Base-by-base conservation (phyloP, 2,113 vertebrate genomes). In the Oncorhynchus keta region DNA sequence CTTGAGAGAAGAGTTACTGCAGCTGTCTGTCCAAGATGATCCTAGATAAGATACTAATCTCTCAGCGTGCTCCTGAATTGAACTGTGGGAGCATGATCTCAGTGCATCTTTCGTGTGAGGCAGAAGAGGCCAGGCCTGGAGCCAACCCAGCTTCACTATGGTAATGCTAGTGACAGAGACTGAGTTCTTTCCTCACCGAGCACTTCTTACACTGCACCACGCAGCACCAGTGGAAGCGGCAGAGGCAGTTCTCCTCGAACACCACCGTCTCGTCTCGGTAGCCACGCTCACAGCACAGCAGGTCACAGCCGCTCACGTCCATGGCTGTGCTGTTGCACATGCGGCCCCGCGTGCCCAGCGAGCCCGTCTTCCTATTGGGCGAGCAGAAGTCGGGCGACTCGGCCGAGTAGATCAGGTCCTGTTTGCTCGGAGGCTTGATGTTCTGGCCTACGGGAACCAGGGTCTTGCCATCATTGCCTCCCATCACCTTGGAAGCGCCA, bases 181-280 rank as follows among this genome's bases (percentile, higher is more conserved):
- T 99, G 76, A 98, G 95, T 80, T 99, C 95, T 83, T 97, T 97
- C n/a, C 92, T 94, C 74, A 97, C 95, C 0, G 94, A 91, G 85
- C 98, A 99, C 85, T 97, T 97, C 84, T 98, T 97, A 86, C 98
- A 99, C 85, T 99, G 96, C 68, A 99, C 98, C 16, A 98, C 95
- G 0, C 97, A 99, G 90, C 97, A 99, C 97, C 97, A 99, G 92
- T 98, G 96, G 89, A 99, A 99, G 78, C 96, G 95, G 84, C 97
- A 99, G 48, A 97, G 92, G 82, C 98, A 99, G 94, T 97, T 99
- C 93, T 99, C 97, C 91, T 99, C 96, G 16, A 98, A 84, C 83
- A 96, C 93, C 82, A 98, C 92, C 0, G 95, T 96, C 84, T 99
- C 97, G 1, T 97, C 94, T 55, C 94, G 92, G 91, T 96, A 93